Evolutionary conservation across 2,113 vertebrate genomes (phyloP).

Genomic region (Nerophis lumbriciformis): DNA sequence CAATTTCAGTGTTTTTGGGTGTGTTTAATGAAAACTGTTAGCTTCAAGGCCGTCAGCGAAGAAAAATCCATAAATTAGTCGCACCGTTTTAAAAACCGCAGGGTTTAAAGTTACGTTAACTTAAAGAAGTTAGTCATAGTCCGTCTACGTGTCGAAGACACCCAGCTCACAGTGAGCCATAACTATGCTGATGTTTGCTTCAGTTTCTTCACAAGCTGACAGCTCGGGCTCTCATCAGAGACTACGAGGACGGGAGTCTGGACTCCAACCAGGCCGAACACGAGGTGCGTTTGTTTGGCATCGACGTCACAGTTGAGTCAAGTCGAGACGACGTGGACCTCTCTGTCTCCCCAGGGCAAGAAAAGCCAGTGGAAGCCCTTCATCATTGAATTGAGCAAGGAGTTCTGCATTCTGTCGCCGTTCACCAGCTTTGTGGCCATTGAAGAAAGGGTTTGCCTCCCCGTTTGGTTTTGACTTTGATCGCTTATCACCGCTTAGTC

Average conservation of each 20-base stretch:
- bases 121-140: too few relatives aligned
- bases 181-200: not conserved
- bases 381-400: constrained; percentile 80
- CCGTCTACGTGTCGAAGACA: too few relatives aligned
- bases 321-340: not conserved
- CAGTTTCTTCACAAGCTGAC: constrained; percentile 86
- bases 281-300: constrained; percentile 65
- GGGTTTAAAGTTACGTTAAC: too few relatives aligned
- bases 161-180: too few relatives aligned
- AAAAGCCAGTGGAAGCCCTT: constrained; percentile 77
- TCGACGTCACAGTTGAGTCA: too few relatives aligned
- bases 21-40: too few relatives aligned
- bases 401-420: constrained; percentile 82
- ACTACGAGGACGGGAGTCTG: constrained; percentile 82
- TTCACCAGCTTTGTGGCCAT: constrained; percentile 88
- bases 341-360: constrained; percentile 69
- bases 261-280: constrained; percentile 72
- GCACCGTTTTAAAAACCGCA: too few relatives aligned
- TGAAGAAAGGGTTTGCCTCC: constrained; percentile 79
- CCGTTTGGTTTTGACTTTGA: not conserved
- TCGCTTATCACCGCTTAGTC: not conserved
- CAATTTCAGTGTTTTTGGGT: too few relatives aligned
- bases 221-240: constrained; percentile 80
- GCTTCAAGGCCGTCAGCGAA: too few relatives aligned
- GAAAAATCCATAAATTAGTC: too few relatives aligned